Evolutionary conservation across 2,113 vertebrate species (phyloP), one percentile per base, ranked within the genome.

Genomic region (Melanerpes aurifrons): DNA sequence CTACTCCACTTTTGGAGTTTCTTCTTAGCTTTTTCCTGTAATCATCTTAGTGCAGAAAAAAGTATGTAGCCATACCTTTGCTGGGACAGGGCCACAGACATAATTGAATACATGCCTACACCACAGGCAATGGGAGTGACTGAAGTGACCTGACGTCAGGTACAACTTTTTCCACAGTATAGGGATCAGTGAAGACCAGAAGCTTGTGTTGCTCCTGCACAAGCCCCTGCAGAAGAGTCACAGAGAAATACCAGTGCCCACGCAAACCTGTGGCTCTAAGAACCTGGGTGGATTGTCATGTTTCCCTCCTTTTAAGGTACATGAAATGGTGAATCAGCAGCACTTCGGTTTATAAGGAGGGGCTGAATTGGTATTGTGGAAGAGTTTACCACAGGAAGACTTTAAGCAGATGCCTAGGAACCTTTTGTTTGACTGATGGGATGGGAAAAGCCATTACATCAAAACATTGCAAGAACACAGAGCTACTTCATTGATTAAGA

Each of bases 361-460:
- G 43, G 9, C 1, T 61, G 63, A 35, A n/a, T 1, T 57, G 50
- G 16, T 18, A 18, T 8, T 31, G 40, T 19, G n/a, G 7, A 32
- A 37, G 19, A 15, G 7, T 76, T 93, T 20, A 31, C 43, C 87
- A 35, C 3, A 1, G n/a, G 29, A 63, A 63, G 61, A 15, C 29
- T 67, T 48, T 1, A 15, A 70, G 15, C 10, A 29, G 26, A 11
- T 4, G 4, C 14, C 25, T 85, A 62, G 45, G 26, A 75, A 64
- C 24, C 1, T 2, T 73, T 63, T 59, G 28, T 62, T 75, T 1
- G 1, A 16, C 1, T 90, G 53, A 7, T 0, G 37, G 67, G 48
- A 48, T 25, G 48, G 56, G 37, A 50, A 15, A 50, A 64, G 5
- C 1, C 5, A 11, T 29, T 32, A 2, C 25, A 69, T 45, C 67